Evolutionary conservation across 2,888 invertebrate genomes (phyloP).

Genomic region (Harmothoe impar): DNA sequence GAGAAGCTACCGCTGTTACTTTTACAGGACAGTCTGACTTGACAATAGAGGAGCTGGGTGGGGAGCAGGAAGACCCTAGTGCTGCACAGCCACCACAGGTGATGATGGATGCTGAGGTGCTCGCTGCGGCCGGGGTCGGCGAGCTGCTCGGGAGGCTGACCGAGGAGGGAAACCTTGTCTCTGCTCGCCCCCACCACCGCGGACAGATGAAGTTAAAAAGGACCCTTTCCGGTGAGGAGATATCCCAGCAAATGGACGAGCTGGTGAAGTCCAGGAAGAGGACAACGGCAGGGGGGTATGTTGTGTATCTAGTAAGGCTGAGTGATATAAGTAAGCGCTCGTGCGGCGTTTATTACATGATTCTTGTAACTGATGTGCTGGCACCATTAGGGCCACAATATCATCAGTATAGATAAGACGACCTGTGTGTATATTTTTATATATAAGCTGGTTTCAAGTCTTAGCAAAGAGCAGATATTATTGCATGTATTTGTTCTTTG

Average conservation of each 20-base stretch:
- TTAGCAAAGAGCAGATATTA: too few species aligned
- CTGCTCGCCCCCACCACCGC: background rate
- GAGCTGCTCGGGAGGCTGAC: conserved; percentile 7
- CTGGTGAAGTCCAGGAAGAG: background rate
- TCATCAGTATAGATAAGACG: too few species aligned
- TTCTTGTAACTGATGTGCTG: too few species aligned
- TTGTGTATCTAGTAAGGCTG: background rate
- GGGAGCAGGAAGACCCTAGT: background rate
- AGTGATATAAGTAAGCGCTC: too few species aligned
- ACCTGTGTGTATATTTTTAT: too few species aligned
- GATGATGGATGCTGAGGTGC: background rate
- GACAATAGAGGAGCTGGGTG: background rate
- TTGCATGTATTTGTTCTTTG: too few species aligned
- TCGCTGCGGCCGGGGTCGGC: conserved; percentile 6
- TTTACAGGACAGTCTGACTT: background rate
- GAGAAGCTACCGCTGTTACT: background rate
- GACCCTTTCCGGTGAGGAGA: background rate
- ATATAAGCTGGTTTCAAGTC: too few species aligned
- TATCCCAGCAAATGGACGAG: background rate
- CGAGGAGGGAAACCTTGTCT: background rate
- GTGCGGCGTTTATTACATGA: too few species aligned
- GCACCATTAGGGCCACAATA: too few species aligned
- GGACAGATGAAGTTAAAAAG: background rate
- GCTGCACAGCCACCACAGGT: background rate
- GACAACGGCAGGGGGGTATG: background rate